Percentiles rank a stretch among this genome's conserved stretches.
Conservation (phyloP, 2,888 invertebrate species). For the Cylloceria caligata region DNA sequence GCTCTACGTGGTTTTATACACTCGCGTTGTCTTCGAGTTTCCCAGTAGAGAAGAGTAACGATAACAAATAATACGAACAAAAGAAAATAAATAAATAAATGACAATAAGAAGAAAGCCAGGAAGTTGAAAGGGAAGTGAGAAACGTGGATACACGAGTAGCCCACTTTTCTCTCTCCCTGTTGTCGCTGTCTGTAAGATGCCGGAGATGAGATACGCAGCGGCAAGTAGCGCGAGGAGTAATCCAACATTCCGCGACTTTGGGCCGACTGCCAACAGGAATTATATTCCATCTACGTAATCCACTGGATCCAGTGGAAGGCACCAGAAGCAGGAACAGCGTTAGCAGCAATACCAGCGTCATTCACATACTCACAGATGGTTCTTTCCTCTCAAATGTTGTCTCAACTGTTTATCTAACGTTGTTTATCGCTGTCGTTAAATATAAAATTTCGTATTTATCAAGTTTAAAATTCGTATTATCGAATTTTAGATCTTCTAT, state of each 20-base stretch:
- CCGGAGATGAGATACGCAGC: conserved; percentile 40
- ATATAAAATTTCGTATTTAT: background rate
- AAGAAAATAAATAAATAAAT: conserved; percentile 1
- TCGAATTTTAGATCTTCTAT: too few species aligned
- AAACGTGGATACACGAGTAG: conserved; percentile 46
- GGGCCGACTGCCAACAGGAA: conserved; percentile 59
- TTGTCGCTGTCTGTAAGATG: conserved; percentile 22
- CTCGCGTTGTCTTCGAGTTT: conserved; percentile 17
- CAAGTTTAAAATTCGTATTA: too few species aligned
- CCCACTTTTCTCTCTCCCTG: conserved; percentile 23
- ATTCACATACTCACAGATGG: conserved; percentile 51
- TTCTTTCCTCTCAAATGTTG: conserved; percentile 18
- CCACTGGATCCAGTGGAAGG: conserved; percentile 55
- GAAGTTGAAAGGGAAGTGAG: background rate
- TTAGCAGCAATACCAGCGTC: too few species aligned
- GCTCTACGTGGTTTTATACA: conserved; percentile 17
- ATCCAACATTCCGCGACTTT: conserved; percentile 8
- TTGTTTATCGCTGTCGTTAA: background rate
- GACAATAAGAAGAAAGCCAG: background rate
- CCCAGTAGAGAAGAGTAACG: conserved; percentile 3
- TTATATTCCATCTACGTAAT: conserved; percentile 67
- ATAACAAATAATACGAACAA: conserved; percentile 23
- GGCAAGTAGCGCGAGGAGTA: conserved; percentile 14
- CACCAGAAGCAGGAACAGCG: conserved; percentile 30
- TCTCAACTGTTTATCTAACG: background rate